Percentiles rank a stretch among this genome's conserved stretches.
Evolutionary conservation across 2,113 vertebrate species (phyloP).

Genomic region (Amblyornis subalaris): DNA sequence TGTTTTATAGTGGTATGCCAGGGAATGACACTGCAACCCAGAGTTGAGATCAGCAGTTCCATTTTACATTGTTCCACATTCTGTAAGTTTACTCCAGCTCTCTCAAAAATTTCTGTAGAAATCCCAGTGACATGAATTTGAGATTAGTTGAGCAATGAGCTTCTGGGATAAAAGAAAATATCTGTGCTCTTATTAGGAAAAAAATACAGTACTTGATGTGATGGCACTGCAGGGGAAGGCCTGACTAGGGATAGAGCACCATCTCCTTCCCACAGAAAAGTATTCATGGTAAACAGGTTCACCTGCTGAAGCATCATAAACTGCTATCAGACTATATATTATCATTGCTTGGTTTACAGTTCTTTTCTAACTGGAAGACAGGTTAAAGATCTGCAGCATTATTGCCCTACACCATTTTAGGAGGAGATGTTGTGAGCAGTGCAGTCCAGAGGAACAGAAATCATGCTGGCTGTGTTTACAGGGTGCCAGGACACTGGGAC

Average conservation of each 20-base stretch:
- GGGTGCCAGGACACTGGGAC: not conserved
- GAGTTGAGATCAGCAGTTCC: not conserved
- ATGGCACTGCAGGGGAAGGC: not conserved
- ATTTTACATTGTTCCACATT: not conserved
- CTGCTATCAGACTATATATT: not conserved
- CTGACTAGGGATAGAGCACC: not conserved
- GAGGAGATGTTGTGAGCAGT: not conserved
- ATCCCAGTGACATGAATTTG: not conserved
- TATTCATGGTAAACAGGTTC: not conserved
- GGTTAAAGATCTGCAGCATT: constrained; percentile 24
- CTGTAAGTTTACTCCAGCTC: not conserved
- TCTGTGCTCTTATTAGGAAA: not conserved
- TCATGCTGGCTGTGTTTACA: not conserved
- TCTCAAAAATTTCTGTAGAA: not conserved
- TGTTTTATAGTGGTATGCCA: not conserved
- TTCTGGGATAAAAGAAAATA: not conserved
- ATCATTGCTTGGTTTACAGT: not conserved
- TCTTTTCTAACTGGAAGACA: not conserved
- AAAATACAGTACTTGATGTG: not conserved
- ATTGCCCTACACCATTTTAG: not conserved
- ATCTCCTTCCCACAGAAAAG: not conserved
- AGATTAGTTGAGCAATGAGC: not conserved
- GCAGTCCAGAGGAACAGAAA: not conserved
- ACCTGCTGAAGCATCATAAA: not conserved
- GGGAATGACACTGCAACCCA: not conserved